Percentiles rank a stretch among this genome's conserved stretches.
phyloP scores from a whole-genome alignment of 2,797 vertebrate species.

The Tragelaphus oryx region DNA sequence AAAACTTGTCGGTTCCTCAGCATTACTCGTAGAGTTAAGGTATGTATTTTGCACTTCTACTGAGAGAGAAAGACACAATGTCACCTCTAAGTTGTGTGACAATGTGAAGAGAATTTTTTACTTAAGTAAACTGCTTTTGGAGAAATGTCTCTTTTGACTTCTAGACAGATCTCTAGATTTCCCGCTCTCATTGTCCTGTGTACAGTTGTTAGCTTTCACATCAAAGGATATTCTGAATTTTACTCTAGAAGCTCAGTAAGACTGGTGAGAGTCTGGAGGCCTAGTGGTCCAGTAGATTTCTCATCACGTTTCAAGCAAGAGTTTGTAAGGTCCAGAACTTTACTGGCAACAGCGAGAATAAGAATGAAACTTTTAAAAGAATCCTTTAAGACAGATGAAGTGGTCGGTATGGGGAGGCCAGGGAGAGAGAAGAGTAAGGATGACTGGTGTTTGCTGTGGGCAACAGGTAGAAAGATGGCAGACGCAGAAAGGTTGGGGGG shows the following conservation, averaged over 20 bases:
- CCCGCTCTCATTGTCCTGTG: neutral
- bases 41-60: constrained; percentile 67
- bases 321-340: neutral
- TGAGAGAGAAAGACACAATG: neutral
- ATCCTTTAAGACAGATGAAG: neutral
- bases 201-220: neutral
- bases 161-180: neutral
- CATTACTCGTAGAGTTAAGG: constrained; percentile 96
- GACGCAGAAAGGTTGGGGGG: neutral
- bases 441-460: neutral
- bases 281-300: neutral
- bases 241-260: neutral
- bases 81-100: neutral
- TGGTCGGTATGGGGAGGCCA: neutral
- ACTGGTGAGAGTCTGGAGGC: neutral
- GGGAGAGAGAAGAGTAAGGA: neutral
- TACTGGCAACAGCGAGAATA: neutral
- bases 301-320: neutral
- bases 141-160: neutral
- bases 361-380: neutral
- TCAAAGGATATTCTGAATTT: neutral
- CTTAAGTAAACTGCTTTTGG: neutral
- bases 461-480: neutral
- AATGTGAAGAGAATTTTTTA: neutral
- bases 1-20: constrained; percentile 97